These are phyloP conservation scores for Chelidonichthys spinosus DNA, from an alignment of 2,797 vertebrate genomes.

Conservation along the genomic window DNA sequence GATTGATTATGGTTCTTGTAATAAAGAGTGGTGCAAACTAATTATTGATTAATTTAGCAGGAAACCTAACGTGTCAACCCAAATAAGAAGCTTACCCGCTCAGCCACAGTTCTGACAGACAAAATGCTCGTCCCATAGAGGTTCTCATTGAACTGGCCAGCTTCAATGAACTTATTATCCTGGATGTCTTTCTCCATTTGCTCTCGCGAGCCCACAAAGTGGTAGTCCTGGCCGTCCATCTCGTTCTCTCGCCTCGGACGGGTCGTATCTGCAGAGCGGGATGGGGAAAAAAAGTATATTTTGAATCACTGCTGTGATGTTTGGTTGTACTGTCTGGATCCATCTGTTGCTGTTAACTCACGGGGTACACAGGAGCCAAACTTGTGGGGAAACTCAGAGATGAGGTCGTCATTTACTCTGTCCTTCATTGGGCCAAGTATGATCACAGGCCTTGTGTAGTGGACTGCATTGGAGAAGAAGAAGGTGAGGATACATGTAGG, in stretches of 20 bases:
- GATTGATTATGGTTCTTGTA: neutral
- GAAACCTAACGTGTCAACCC: neutral
- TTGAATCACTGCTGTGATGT: neutral
- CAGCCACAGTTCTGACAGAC: constrained; percentile 96
- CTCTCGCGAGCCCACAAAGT: constrained; percentile 95
- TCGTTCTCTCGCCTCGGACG: constrained; percentile 94
- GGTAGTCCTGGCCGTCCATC: constrained; percentile 97
- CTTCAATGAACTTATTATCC: constrained; percentile 99
- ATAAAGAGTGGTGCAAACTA: neutral
- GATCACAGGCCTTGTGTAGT: constrained; percentile 98
- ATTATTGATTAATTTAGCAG: neutral
- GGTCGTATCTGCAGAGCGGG: constrained; percentile 90
- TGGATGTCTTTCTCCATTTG: constrained; percentile 99
- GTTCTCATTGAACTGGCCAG: constrained; percentile 98
- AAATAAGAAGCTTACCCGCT: constrained; percentile 85
- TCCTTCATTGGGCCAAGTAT: constrained; percentile 98
- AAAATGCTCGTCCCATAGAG: constrained; percentile 98
- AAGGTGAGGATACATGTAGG: constrained; percentile 6
- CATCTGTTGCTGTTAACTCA: constrained; percentile 79
- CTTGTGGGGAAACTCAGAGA: constrained; percentile 98
- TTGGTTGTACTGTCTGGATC: neutral
- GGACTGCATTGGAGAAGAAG: constrained; percentile 82
- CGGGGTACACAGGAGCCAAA: constrained; percentile 99
- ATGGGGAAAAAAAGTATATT: neutral
- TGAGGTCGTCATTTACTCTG: constrained; percentile 97